Percentiles rank a stretch among this genome's conserved stretches.
phyloP scores from a whole-genome alignment of 30 jellyfish, hydroid and myxozoan genomes.

The Pseudorhiza aurosa region DNA sequence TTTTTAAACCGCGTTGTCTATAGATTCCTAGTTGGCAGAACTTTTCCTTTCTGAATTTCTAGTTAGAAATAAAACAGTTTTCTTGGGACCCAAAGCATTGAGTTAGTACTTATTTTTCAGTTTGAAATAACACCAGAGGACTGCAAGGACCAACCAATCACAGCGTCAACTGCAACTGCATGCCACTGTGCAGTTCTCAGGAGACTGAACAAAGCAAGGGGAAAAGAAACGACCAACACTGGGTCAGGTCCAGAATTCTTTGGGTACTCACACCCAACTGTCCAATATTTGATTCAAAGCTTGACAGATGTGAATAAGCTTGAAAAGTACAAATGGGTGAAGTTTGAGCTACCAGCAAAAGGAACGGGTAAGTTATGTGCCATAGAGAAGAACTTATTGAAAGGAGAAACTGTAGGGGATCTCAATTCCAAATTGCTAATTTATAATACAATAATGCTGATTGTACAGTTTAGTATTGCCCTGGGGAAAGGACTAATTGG shows the following conservation, averaged over 20 bases:
- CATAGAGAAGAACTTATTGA: too few relatives aligned
- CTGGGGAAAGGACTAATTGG: too few relatives aligned
- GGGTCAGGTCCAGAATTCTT: slow-evolving; percentile 98
- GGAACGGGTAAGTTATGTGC: slow-evolving; percentile 71
- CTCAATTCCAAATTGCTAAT: too few relatives aligned
- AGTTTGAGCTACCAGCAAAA: slow-evolving; percentile 79
- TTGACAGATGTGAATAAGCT: slow-evolving; percentile 72
- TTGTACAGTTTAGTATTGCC: too few relatives aligned
- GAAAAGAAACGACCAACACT: slow-evolving; percentile 91
- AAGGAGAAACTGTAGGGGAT: too few relatives aligned
- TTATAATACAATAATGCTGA: too few relatives aligned
- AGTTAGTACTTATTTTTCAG: slow-evolving; percentile 48
- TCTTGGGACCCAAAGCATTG: neutral
- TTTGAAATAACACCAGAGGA: slow-evolving; percentile 93
- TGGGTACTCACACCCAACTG: slow-evolving; percentile 95
- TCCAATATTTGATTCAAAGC: slow-evolving; percentile 81
- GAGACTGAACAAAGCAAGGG: slow-evolving; percentile 87
- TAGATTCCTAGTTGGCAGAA: too few relatives aligned
- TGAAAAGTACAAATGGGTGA: slow-evolving; percentile 73
- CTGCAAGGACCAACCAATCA: slow-evolving; percentile 85
- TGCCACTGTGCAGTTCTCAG: slow-evolving; percentile 93
- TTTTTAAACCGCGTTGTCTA: too few relatives aligned
- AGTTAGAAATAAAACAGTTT: neutral
- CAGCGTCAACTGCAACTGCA: slow-evolving; percentile 95
- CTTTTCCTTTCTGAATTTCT: too few relatives aligned